phyloP scores from a whole-genome alignment of 2,797 vertebrate species.

The Pseudopleuronectes americanus region DNA sequence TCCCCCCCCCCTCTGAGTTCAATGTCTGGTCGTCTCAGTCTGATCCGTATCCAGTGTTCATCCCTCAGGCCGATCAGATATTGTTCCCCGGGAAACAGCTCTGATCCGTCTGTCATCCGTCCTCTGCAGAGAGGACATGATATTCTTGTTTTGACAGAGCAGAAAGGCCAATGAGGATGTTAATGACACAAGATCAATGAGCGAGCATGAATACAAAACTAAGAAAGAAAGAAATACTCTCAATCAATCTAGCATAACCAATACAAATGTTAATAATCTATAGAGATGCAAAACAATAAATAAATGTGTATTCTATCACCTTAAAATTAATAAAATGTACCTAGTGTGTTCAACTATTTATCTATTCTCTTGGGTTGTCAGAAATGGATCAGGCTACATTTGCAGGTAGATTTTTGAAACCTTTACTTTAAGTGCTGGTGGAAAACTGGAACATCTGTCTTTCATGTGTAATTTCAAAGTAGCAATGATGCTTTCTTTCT shows the following conservation, averaged over 20 bases:
- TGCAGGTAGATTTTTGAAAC: neutral
- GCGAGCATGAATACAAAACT: neutral
- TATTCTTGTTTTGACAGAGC: constrained; percentile 31
- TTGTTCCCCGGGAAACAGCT: constrained; percentile 44
- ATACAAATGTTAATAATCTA: no score
- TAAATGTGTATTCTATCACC: no score
- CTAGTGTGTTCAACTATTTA: no score
- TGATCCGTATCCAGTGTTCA: constrained; percentile 61
- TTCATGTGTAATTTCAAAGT: neutral
- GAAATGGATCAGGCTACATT: neutral
- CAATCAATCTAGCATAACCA: neutral
- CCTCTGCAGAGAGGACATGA: constrained; percentile 38
- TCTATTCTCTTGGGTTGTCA: no score
- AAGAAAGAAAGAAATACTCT: neutral
- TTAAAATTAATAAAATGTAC: no score
- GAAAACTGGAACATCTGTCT: neutral
- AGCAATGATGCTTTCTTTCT: neutral
- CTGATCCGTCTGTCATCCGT: constrained; percentile 41
- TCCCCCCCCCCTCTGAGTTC: constrained; percentile 28
- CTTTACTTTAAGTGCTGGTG: neutral
- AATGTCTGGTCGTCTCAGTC: constrained; percentile 35
- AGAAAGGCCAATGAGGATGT: neutral
- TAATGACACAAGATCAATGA: neutral
- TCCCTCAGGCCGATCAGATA: constrained; percentile 51
- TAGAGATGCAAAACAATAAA: no score